phyloP scores from a whole-genome alignment of 1,140 invertebrate species.

The Maniola jurtina region DNA sequence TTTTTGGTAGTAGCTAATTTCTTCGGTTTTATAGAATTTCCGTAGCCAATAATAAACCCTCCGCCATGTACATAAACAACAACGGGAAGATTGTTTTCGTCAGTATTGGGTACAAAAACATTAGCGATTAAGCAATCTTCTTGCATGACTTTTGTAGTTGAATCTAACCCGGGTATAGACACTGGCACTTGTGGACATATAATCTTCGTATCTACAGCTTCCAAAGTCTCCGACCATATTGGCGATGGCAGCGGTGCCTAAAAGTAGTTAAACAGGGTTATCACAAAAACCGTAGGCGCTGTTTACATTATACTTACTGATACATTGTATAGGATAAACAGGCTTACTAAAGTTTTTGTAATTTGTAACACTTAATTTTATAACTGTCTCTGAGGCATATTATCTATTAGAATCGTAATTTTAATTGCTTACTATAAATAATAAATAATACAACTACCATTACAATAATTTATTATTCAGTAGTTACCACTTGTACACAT shows the following conservation, averaged over 20 bases:
- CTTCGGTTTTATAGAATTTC: slow-evolving; percentile 34
- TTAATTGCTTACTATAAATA: too few species aligned
- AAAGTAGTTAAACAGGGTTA: slow-evolving; percentile 19
- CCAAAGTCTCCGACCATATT: slow-evolving; percentile 40
- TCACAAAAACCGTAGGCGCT: background rate
- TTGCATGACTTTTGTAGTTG: slow-evolving; percentile 20
- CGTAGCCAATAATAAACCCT: slow-evolving; percentile 39
- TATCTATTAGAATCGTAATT: too few species aligned
- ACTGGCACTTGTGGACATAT: slow-evolving; percentile 45
- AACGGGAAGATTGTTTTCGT: slow-evolving; percentile 45
- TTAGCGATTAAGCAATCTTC: slow-evolving; percentile 51
- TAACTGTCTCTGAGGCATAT: too few species aligned
- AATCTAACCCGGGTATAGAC: background rate
- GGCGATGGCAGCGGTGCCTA: slow-evolving; percentile 50
- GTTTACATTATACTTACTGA: too few species aligned
- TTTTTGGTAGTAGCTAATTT: slow-evolving; percentile 38
- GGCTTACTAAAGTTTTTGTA: too few species aligned
- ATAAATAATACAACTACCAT: too few species aligned
- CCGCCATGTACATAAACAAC: slow-evolving; percentile 54
- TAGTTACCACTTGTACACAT: too few species aligned
- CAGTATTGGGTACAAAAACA: slow-evolving; percentile 44
- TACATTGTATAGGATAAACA: too few species aligned
- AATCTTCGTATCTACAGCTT: slow-evolving; percentile 41
- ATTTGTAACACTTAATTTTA: too few species aligned
- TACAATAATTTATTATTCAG: too few species aligned